phyloP scores from a whole-genome alignment of 2,888 invertebrate species.

The Cylindroiulus punctatus region DNA sequence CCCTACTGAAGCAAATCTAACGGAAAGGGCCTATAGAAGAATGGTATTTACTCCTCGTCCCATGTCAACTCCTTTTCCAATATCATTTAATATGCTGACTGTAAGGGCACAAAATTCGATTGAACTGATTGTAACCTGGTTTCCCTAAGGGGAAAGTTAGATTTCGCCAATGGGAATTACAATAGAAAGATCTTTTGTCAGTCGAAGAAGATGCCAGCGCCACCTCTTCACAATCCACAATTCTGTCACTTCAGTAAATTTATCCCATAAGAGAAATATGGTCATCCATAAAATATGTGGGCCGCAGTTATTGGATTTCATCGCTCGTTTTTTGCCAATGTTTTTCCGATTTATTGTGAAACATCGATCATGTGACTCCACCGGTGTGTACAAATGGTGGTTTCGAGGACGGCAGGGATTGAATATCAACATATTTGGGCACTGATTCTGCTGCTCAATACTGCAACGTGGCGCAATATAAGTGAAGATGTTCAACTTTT shows the following conservation, averaged over 20 bases:
- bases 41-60: not conserved
- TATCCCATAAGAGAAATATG: not conserved
- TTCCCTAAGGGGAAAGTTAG: not conserved
- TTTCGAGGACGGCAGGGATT: not conserved
- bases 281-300: not conserved
- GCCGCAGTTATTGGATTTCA: slow-evolving; percentile 23
- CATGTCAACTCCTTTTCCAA: not conserved
- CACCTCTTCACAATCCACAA: not conserved
- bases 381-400: not conserved
- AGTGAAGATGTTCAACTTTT: slow-evolving; percentile 9
- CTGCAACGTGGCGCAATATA: not conserved
- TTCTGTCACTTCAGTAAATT: not conserved
- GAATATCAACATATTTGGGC: slow-evolving; percentile 6
- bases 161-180: not conserved
- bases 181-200: not conserved
- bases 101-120: not conserved
- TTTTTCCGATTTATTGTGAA: not conserved
- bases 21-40: not conserved
- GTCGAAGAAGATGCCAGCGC: not conserved
- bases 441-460: not conserved
- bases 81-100: not conserved
- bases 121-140: not conserved
- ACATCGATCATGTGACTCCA: slow-evolving; percentile 12
- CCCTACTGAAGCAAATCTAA: not conserved
- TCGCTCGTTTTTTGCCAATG: not conserved